Percentiles rank a stretch among this genome's conserved stretches.
Conservation (phyloP, 2,797 vertebrate genomes). For the Siniperca obscura region DNA sequence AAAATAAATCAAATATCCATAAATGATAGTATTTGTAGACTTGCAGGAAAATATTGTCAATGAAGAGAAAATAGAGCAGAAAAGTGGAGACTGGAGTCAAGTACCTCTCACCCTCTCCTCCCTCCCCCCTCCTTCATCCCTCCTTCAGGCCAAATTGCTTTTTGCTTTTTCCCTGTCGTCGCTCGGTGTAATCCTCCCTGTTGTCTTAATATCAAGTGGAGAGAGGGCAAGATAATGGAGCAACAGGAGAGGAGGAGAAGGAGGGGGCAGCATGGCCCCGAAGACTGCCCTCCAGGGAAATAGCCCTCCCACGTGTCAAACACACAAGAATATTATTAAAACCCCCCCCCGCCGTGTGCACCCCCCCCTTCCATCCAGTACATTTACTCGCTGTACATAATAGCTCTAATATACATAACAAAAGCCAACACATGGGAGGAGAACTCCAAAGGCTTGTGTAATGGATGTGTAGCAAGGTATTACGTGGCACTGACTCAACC, state of each 20-base stretch:
- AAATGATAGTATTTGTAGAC: slow-evolving; percentile 23
- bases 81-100: slow-evolving; percentile 35
- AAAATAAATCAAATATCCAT: slow-evolving; percentile 37
- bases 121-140: not conserved
- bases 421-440: slow-evolving; percentile 40
- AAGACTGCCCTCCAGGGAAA: slow-evolving; percentile 62
- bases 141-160: slow-evolving; percentile 65
- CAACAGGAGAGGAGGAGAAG: slow-evolving; percentile 31
- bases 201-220: slow-evolving; percentile 76
- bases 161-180: slow-evolving; percentile 54
- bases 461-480: slow-evolving; percentile 46
- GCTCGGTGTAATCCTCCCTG: slow-evolving; percentile 62
- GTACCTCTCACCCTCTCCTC: not conserved
- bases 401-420: slow-evolving; percentile 69
- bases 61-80: slow-evolving; percentile 15
- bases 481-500: slow-evolving; percentile 37
- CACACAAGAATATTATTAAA: slow-evolving; percentile 65
- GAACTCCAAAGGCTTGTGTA: slow-evolving; percentile 46
- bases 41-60: slow-evolving; percentile 21
- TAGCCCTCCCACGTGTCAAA: slow-evolving; percentile 59
- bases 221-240: slow-evolving; percentile 64
- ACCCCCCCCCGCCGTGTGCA: slow-evolving; percentile 3
- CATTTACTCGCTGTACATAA: slow-evolving; percentile 57
- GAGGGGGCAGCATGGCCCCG: slow-evolving; percentile 25
- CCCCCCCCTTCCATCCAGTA: slow-evolving; percentile 33